These are phyloP conservation scores for Drosophila tropicalis DNA, from an alignment of 1,140 invertebrate species.

Conservation along the genomic window DNA sequence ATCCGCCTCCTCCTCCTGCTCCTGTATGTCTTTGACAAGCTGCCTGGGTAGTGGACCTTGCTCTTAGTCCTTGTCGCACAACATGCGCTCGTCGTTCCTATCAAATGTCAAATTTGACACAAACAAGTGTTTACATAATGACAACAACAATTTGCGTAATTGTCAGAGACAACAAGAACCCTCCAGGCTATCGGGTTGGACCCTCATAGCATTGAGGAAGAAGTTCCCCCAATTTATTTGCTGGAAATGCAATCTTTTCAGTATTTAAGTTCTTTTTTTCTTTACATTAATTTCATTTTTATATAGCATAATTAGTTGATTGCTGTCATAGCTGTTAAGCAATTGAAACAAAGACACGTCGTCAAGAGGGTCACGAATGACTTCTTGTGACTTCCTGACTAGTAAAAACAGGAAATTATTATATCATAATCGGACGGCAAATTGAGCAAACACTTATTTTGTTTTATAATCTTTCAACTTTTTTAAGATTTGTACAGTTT, in stretches of 20 bases:
- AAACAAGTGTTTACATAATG: constrained; percentile 81
- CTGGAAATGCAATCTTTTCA: constrained; percentile 29
- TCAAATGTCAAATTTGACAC: constrained; percentile 81
- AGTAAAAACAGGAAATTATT: too few relatives aligned
- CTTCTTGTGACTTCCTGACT: too few relatives aligned
- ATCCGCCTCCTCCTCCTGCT: background rate
- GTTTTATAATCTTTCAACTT: too few relatives aligned
- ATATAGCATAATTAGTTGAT: constrained; percentile 39
- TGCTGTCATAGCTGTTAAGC: constrained; percentile 59
- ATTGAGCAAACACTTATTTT: too few relatives aligned
- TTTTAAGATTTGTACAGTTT: too few relatives aligned
- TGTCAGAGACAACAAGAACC: constrained; percentile 40
- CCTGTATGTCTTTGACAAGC: background rate
- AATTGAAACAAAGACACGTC: constrained; percentile 25
- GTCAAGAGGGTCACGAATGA: too few relatives aligned
- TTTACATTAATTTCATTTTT: constrained; percentile 22
- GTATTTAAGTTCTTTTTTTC: constrained; percentile 16
- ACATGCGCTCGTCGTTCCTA: constrained; percentile 41
- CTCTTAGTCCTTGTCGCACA: constrained; percentile 3
- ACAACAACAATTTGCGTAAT: constrained; percentile 81
- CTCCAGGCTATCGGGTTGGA: background rate
- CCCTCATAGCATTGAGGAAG: constrained; percentile 5
- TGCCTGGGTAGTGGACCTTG: constrained; percentile 8
- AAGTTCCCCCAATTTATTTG: constrained; percentile 6
- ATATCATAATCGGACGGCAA: too few relatives aligned